phyloP scores from a whole-genome alignment of 2,113 vertebrate genomes.

The human (Homo sapiens) region DNA sequence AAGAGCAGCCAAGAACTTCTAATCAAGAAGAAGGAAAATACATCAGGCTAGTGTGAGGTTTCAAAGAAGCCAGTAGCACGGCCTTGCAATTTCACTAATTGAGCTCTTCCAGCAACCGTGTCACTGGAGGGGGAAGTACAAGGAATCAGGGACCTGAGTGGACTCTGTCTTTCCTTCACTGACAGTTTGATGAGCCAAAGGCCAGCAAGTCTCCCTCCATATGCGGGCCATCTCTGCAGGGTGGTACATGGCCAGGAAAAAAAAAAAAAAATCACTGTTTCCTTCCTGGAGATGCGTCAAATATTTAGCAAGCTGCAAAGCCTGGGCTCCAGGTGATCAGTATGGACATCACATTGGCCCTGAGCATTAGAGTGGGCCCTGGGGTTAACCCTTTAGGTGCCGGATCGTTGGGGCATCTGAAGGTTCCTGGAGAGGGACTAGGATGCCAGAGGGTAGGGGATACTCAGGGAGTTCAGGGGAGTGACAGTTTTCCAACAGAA shows the following conservation, averaged over 20 bases:
- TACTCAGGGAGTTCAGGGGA: not conserved
- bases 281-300: not conserved
- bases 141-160: not conserved
- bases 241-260: not conserved
- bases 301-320: not conserved
- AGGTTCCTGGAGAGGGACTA: not conserved
- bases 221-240: not conserved
- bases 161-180: not conserved
- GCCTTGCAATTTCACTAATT: not conserved
- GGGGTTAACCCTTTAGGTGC: not conserved
- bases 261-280: not conserved
- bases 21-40: slow-evolving; percentile 39
- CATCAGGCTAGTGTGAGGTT: not conserved
- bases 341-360: not conserved
- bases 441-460: not conserved
- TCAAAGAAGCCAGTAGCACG: not conserved
- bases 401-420: not conserved
- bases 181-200: not conserved
- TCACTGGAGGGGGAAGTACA: no score
- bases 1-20: slow-evolving; percentile 52
- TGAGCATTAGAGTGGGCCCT: not conserved
- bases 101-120: not conserved
- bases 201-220: not conserved
- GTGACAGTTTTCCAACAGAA: not conserved
- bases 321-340: not conserved